A percentile compares a stretch with the other conserved stretches of the same genome.
Evolutionary conservation across 2,113 vertebrate genomes (phyloP).

Genomic region (Bolborhynchus lineola): DNA sequence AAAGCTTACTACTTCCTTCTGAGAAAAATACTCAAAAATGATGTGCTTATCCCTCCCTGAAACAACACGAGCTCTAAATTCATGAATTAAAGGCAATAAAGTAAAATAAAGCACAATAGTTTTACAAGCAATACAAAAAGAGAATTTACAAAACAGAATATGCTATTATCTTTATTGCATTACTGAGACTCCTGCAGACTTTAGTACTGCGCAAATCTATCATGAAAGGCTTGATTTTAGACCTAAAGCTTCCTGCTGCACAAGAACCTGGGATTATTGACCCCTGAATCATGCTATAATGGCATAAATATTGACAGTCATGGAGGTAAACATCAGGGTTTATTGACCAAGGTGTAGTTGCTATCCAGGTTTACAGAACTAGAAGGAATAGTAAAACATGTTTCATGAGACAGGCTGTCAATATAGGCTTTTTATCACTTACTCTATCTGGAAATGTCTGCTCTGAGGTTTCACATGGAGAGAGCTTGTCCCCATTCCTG

Average conservation of each 20-base stretch:
- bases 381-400: background rate
- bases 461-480: accelerated
- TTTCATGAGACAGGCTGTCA: background rate
- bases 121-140: background rate
- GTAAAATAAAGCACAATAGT: background rate
- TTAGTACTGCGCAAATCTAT: background rate
- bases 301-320: background rate
- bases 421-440: background rate
- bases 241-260: background rate
- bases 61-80: background rate
- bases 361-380: background rate
- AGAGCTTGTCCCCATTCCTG: background rate
- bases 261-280: background rate
- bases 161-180: background rate
- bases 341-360: background rate
- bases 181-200: background rate
- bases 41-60: background rate
- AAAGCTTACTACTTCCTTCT: background rate
- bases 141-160: background rate
- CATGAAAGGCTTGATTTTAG: background rate
- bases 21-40: background rate
- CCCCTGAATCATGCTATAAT: background rate
- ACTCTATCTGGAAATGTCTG: background rate
- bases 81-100: background rate
- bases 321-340: background rate